Evolutionary conservation across 2,888 invertebrate genomes (phyloP).

Genomic region (Platerodrilus igneus): DNA sequence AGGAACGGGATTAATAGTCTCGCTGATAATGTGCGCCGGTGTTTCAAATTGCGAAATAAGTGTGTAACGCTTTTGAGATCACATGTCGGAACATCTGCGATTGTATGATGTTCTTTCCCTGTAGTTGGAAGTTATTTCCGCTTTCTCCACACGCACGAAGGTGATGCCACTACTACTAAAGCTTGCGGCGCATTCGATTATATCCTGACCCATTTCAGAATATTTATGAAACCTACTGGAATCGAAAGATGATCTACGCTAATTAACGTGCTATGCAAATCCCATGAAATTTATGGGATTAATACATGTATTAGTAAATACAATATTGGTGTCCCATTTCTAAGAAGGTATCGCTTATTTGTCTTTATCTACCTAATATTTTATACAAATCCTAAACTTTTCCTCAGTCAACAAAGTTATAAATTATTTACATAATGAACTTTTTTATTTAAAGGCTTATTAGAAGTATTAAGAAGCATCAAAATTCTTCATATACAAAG

Average conservation of each 20-base stretch:
- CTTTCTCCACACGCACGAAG: constrained; percentile 15
- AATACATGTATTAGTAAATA: constrained; percentile 1
- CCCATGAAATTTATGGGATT: constrained; percentile 5
- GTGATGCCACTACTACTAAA: constrained; percentile 7
- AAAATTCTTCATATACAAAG: too few species aligned
- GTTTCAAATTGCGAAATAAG: constrained; percentile 45
- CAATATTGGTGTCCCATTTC: too few species aligned
- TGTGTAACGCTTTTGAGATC: constrained; percentile 36
- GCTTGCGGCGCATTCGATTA: constrained; percentile 21
- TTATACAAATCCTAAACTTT: too few species aligned
- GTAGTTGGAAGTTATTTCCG: constrained; percentile 15
- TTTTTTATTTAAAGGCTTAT: too few species aligned
- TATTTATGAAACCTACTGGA: constrained; percentile 16
- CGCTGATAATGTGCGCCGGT: constrained; percentile 46
- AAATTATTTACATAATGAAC: too few species aligned
- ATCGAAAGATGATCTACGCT: constrained; percentile 13
- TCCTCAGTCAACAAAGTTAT: too few species aligned
- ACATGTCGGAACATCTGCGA: constrained; percentile 30
- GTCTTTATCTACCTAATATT: too few species aligned
- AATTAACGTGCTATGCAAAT: constrained; percentile 14
- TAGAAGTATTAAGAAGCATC: too few species aligned
- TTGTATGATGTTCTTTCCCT: constrained; percentile 17
- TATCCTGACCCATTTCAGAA: constrained; percentile 22
- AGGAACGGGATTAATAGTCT: constrained; percentile 48
- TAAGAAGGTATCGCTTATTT: too few species aligned